Evolutionary conservation across 2,888 invertebrate species (phyloP).

Genomic region (Pseudococcus longispinus): DNA sequence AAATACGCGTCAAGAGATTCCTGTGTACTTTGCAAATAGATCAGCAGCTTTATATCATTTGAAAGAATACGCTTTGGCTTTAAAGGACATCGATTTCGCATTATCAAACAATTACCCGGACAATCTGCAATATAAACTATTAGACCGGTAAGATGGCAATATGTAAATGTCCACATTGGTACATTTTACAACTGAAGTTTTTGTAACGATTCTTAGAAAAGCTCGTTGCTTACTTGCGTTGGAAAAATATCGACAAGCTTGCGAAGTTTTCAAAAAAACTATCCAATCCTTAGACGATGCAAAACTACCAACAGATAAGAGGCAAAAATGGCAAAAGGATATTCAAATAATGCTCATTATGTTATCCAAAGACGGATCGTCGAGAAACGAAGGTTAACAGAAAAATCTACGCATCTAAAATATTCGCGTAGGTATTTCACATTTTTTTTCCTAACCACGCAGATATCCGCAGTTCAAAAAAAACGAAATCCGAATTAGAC

Average conservation of each 20-base stretch:
- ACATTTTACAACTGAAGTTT: neutral
- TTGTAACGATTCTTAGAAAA: conserved; percentile 64
- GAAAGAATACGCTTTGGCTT: conserved; percentile 71
- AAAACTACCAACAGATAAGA: conserved; percentile 69
- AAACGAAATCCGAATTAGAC: neutral
- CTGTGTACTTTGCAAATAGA: conserved; percentile 79
- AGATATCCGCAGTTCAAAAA: neutral
- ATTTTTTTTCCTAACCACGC: neutral
- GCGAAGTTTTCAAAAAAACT: conserved; percentile 71
- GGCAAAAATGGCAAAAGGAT: conserved; percentile 71
- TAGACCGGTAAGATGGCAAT: conserved; percentile 67
- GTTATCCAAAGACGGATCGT: conserved; percentile 67
- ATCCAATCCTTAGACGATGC: conserved; percentile 74
- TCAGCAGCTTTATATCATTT: conserved; percentile 81
- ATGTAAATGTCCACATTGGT: neutral
- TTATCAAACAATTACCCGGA: conserved; percentile 73
- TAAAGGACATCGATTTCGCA: conserved; percentile 76
- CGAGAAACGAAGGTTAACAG: conserved; percentile 51
- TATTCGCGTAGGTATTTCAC: neutral
- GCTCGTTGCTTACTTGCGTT: conserved; percentile 75
- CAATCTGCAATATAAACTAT: conserved; percentile 77
- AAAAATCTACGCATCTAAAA: neutral
- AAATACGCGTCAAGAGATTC: conserved; percentile 34
- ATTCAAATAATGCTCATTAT: conserved; percentile 76
- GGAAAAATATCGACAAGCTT: conserved; percentile 71